A percentile compares a stretch with the other conserved stretches of the same genome.
Conservation (phyloP, 1,140 invertebrate genomes). For the Drosophila funebris region DNA sequence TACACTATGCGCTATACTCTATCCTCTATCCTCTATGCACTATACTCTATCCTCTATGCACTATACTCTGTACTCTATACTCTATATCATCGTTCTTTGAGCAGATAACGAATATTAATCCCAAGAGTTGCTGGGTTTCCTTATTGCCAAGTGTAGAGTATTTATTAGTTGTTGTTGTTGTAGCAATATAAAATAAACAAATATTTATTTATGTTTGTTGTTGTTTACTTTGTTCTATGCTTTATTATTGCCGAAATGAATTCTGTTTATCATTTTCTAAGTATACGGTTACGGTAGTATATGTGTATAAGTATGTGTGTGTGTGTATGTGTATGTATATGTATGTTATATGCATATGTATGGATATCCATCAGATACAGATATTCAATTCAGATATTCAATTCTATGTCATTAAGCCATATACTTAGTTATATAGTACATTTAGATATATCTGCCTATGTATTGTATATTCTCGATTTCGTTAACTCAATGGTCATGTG, state of each 20-base stretch:
- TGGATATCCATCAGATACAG: slow-evolving; percentile 54
- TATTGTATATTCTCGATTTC: slow-evolving; percentile 22
- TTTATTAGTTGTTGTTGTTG: background rate
- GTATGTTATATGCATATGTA: slow-evolving; percentile 33
- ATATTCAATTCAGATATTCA: slow-evolving; percentile 57
- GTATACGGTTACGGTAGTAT: too few relatives aligned
- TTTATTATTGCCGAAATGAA: slow-evolving; percentile 80
- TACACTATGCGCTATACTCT: too few relatives aligned
- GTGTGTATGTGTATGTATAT: background rate
- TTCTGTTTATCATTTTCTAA: slow-evolving; percentile 20
- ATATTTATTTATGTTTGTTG: slow-evolving; percentile 23
- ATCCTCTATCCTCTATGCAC: too few relatives aligned
- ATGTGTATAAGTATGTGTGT: too few relatives aligned
- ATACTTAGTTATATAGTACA: slow-evolving; percentile 38
- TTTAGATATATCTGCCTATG: slow-evolving; percentile 16
- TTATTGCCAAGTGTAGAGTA: background rate
- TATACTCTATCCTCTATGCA: too few relatives aligned
- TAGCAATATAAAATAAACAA: background rate
- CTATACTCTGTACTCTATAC: too few relatives aligned
- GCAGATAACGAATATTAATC: too few relatives aligned
- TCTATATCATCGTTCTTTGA: too few relatives aligned
- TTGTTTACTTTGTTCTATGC: slow-evolving; percentile 62
- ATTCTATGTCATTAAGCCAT: slow-evolving; percentile 49
- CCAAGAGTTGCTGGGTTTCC: background rate
- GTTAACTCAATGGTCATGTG: slow-evolving; percentile 54